Conservation (phyloP, 2,888 invertebrate genomes). For the Halictus ligatus region DNA sequence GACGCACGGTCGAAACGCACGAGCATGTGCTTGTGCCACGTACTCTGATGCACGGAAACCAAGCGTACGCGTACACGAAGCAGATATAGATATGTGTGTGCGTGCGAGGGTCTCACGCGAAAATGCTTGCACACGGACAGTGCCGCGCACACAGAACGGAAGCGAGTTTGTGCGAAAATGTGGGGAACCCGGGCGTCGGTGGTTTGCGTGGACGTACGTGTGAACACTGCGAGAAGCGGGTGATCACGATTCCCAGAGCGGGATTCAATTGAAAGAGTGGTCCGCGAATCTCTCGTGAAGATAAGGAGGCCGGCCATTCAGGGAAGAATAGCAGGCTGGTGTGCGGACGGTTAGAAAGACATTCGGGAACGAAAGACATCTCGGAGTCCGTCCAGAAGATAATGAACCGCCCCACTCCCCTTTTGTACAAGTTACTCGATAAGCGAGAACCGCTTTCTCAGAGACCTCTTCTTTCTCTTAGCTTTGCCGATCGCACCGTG, state of each 20-base stretch:
- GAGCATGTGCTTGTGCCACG: neutral
- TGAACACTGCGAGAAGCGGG: slow-evolving; percentile 49
- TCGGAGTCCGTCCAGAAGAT: slow-evolving; percentile 61
- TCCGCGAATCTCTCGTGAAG: slow-evolving; percentile 81
- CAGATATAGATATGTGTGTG: neutral
- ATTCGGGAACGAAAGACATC: slow-evolving; percentile 61
- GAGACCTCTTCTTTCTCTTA: neutral
- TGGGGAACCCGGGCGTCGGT: neutral
- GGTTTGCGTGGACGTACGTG: slow-evolving; percentile 5
- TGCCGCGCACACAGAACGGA: slow-evolving; percentile 3
- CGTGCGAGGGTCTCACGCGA: slow-evolving; percentile 32
- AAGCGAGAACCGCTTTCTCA: slow-evolving; percentile 42
- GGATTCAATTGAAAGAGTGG: slow-evolving; percentile 68
- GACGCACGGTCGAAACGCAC: slow-evolving; percentile 7
- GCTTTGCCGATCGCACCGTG: slow-evolving; percentile 7
- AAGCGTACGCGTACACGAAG: neutral
- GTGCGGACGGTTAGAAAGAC: slow-evolving; percentile 62
- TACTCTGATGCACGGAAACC: neutral
- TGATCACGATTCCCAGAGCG: slow-evolving; percentile 70
- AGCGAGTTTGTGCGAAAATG: slow-evolving; percentile 38
- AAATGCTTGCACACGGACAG: neutral
- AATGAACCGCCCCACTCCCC: slow-evolving; percentile 45
- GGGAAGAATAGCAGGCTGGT: slow-evolving; percentile 63
- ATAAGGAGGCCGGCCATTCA: slow-evolving; percentile 76
- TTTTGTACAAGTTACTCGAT: slow-evolving; percentile 67